phyloP scores from a whole-genome alignment of 92 coral and sea anemone species.

The Zoanthus gigantus region DNA sequence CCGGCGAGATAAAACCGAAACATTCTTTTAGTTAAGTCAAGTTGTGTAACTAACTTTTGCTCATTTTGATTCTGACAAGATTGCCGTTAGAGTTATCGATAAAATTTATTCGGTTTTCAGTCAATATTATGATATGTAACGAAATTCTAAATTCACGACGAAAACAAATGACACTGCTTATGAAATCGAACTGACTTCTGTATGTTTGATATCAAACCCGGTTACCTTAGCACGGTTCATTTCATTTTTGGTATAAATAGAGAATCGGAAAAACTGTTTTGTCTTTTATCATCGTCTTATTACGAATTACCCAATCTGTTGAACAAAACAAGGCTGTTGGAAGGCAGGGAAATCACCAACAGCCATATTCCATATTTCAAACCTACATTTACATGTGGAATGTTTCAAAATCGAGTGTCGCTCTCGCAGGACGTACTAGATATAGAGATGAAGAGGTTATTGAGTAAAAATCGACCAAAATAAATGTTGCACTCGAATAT shows the following conservation, averaged over 20 bases:
- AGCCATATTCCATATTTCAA: slow-evolving; percentile 21
- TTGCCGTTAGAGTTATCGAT: not conserved
- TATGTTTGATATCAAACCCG: slow-evolving; percentile 1
- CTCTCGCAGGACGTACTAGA: not conserved
- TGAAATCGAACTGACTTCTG: slow-evolving; percentile 51
- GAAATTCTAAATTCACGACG: slow-evolving; percentile 18
- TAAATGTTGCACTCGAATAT: not conserved
- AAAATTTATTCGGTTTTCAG: slow-evolving; percentile 8
- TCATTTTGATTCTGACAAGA: not conserved
- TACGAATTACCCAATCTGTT: slow-evolving; percentile 29
- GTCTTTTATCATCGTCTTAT: slow-evolving; percentile 10
- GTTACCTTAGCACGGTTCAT: not conserved
- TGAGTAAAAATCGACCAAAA: not conserved
- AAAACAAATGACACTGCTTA: slow-evolving; percentile 22
- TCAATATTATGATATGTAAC: slow-evolving; percentile 17
- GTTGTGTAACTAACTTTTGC: not conserved
- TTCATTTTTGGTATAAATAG: not conserved
- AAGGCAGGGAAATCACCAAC: slow-evolving; percentile 16
- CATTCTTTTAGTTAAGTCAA: not conserved
- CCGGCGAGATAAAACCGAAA: not conserved
- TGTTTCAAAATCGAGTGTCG: slow-evolving; percentile 15
- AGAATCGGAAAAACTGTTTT: slow-evolving; percentile 18
- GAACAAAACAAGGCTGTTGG: not conserved
- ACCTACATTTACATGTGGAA: slow-evolving; percentile 15
- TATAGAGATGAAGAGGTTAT: not conserved